Evolutionary conservation across 2,888 invertebrate genomes (phyloP).

Genomic region (Lottia scabra): DNA sequence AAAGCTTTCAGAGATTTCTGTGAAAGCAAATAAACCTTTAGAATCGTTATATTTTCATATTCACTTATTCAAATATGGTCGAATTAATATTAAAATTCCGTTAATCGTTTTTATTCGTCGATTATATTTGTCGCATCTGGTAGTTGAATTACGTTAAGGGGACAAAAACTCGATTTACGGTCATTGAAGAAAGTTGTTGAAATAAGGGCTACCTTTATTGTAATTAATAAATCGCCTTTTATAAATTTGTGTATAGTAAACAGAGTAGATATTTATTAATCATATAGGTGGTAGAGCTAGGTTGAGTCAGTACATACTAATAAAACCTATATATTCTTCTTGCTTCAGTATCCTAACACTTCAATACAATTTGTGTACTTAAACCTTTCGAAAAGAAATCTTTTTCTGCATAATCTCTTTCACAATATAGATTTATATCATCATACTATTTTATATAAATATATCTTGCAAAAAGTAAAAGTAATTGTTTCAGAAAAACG

Average conservation of each 20-base stretch:
- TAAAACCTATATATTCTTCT: not conserved
- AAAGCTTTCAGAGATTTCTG: not conserved
- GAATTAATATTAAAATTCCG: slow-evolving; percentile 1
- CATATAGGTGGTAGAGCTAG: not conserved
- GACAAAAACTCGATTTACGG: not conserved
- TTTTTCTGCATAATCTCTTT: too few relatives aligned
- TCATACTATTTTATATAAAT: too few relatives aligned
- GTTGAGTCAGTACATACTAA: not conserved
- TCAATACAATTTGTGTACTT: too few relatives aligned
- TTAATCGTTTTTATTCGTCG: not conserved
- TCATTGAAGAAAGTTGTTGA: too few relatives aligned
- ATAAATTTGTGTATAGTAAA: not conserved
- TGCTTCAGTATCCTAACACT: too few relatives aligned
- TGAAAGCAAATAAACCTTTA: not conserved
- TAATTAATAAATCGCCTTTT: not conserved
- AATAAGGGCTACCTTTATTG: not conserved
- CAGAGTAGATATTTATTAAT: not conserved
- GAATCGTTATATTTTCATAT: not conserved
- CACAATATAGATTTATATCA: too few relatives aligned
- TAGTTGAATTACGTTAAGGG: slow-evolving; percentile 1
- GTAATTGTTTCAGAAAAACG: too few relatives aligned
- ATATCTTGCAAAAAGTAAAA: too few relatives aligned
- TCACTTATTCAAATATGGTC: not conserved
- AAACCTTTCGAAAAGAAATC: too few relatives aligned
- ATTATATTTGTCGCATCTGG: not conserved